Evolutionary conservation across 1,140 invertebrate species (phyloP).

Genomic region (Marisa cornuarietis): DNA sequence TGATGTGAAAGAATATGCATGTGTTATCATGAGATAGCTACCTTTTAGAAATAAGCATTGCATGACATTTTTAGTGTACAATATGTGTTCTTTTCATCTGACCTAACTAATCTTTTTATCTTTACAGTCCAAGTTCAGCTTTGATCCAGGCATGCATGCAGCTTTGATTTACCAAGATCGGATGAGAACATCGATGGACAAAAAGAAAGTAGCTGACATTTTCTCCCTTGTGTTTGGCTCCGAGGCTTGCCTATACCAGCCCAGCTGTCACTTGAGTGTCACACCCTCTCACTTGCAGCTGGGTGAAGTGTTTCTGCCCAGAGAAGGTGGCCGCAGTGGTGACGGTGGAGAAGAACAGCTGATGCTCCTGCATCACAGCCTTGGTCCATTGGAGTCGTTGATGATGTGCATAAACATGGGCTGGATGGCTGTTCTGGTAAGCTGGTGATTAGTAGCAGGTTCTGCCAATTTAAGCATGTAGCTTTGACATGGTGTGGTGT

Average conservation of each 20-base stretch:
- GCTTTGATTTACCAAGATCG: conserved; percentile 83
- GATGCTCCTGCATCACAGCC: conserved; percentile 52
- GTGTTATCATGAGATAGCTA: background rate
- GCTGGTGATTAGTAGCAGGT: conserved; percentile 33
- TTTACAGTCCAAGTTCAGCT: conserved; percentile 35
- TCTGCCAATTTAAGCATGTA: too few species aligned
- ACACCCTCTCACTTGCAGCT: conserved; percentile 56
- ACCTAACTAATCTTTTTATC: conserved; percentile 6
- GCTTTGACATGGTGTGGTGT: too few species aligned
- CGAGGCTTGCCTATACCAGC: conserved; percentile 40
- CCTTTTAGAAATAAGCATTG: background rate
- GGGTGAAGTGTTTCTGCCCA: conserved; percentile 61
- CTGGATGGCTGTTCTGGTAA: conserved; percentile 90
- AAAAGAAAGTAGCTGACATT: conserved; percentile 71
- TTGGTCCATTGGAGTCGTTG: conserved; percentile 76
- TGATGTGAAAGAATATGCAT: background rate
- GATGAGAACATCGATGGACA: conserved; percentile 81
- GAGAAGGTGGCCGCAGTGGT: conserved; percentile 23
- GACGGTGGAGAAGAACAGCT: conserved; percentile 15
- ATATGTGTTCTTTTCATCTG: too few species aligned
- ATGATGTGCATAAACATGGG: conserved; percentile 87
- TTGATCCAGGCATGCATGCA: conserved; percentile 75
- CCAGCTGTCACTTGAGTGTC: conserved; percentile 42
- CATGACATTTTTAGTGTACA: too few species aligned
- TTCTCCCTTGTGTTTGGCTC: conserved; percentile 72